phyloP scores from a whole-genome alignment of 2,113 vertebrate genomes.

The Madoqua kirkii region DNA sequence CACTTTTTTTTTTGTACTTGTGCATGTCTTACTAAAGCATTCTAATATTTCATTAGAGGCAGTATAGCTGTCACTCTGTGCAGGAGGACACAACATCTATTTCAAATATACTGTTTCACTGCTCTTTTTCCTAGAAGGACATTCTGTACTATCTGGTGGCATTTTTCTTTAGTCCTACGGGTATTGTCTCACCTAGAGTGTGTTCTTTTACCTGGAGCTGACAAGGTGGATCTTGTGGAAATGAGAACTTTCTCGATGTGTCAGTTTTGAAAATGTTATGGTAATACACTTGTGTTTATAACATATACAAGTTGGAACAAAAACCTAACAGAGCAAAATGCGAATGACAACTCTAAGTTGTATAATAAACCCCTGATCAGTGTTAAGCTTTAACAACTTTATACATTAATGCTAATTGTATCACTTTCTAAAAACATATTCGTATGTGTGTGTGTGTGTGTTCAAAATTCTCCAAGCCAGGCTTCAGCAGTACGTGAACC shows the following conservation, averaged over 20 bases:
- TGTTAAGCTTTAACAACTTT: not conserved
- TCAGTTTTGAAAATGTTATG: not conserved
- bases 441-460: not conserved
- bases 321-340: not conserved
- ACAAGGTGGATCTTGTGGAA: not conserved
- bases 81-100: not conserved
- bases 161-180: not conserved
- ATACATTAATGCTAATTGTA: not conserved
- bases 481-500: too few relatives aligned
- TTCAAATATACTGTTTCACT: not conserved
- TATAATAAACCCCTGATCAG: not conserved
- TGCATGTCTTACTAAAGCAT: not conserved
- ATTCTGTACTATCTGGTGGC: not conserved
- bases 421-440: not conserved
- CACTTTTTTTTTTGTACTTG: not conserved
- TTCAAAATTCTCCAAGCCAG: too few relatives aligned
- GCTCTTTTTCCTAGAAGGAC: not conserved
- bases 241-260: not conserved
- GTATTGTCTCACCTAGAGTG: not conserved
- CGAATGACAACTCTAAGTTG: not conserved
- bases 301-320: not conserved
- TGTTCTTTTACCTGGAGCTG: not conserved
- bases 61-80: not conserved
- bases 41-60: not conserved
- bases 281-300: not conserved